A percentile compares a stretch with the other conserved stretches of the same genome.
Conservation (phyloP, 1,140 invertebrate genomes). For the Zophobas atratus region DNA sequence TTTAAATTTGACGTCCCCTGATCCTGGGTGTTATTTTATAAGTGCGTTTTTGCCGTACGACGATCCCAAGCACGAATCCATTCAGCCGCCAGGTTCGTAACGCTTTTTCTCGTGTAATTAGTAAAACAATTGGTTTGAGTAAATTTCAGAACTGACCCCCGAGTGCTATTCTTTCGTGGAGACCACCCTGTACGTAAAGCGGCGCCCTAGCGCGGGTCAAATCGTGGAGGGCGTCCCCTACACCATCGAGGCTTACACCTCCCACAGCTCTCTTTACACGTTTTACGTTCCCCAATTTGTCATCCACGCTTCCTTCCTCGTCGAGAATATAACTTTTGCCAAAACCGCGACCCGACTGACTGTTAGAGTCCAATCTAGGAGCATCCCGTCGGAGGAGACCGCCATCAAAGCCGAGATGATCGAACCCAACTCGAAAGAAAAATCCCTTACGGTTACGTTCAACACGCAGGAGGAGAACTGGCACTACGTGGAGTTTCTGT, state of each 20-base stretch:
- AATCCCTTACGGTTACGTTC: constrained; percentile 68
- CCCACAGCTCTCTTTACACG: constrained; percentile 64
- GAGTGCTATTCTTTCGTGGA: constrained; percentile 59
- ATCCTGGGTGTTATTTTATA: constrained; percentile 85
- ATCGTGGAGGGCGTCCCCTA: constrained; percentile 50
- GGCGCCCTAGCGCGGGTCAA: constrained; percentile 49
- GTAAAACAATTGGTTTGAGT: not conserved
- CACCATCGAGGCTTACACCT: constrained; percentile 36
- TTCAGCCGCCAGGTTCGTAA: constrained; percentile 79
- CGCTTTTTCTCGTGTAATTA: constrained; percentile 17
- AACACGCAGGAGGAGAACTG: constrained; percentile 69
- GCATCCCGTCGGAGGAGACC: constrained; percentile 66
- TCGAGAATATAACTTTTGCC: constrained; percentile 53
- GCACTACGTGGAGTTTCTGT: constrained; percentile 72
- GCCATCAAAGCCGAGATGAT: constrained; percentile 65
- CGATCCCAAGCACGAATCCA: constrained; percentile 78
- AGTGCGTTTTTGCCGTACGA: constrained; percentile 83
- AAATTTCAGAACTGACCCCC: constrained; percentile 58
- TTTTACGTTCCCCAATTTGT: constrained; percentile 62
- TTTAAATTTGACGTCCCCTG: constrained; percentile 75
- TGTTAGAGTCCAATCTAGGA: constrained; percentile 67
- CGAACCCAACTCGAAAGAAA: constrained; percentile 58
- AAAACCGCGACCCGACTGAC: constrained; percentile 59
- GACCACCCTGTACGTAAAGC: constrained; percentile 52
- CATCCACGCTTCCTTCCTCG: constrained; percentile 44